phyloP scores from a whole-genome alignment of 2,113 vertebrate genomes.

The Caranx ignobilis region DNA sequence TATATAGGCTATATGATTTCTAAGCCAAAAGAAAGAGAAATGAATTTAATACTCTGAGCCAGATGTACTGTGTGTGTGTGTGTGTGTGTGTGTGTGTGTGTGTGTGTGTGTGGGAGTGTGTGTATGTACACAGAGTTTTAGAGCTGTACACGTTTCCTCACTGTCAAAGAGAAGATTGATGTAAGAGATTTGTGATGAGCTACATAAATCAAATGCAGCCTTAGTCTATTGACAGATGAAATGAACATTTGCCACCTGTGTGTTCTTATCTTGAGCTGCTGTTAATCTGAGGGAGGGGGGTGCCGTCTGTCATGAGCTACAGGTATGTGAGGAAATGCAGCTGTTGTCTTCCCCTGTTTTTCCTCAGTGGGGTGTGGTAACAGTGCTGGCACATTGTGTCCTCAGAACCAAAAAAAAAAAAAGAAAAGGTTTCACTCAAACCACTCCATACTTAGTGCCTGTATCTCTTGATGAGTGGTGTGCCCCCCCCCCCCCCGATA shows the following conservation, averaged over 20 bases:
- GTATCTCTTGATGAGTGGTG: conserved; percentile 26
- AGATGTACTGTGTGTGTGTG: not conserved
- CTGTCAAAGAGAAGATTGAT: conserved; percentile 23
- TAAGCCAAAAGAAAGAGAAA: not conserved
- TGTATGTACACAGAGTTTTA: not conserved
- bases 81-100: too few species aligned
- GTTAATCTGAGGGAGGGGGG: conserved; percentile 33
- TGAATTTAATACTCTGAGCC: not conserved
- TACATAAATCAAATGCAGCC: not conserved
- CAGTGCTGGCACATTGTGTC: conserved; percentile 44
- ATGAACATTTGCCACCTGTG: conserved; percentile 55
- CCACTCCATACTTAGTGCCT: conserved; percentile 26
- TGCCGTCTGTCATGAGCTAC: conserved; percentile 1
- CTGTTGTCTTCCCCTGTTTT: conserved; percentile 35
- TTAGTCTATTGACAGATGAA: conserved; percentile 38
- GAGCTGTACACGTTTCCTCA: conserved; percentile 2
- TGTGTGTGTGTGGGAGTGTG: too few species aligned
- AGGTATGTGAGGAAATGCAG: conserved; percentile 53
- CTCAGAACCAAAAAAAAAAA: conserved; percentile 14
- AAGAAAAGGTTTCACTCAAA: conserved; percentile 17
- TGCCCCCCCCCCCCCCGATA: conserved; percentile 25
- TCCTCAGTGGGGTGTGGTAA: conserved; percentile 22
- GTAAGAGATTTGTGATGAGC: conserved; percentile 22
- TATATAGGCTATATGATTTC: not conserved
- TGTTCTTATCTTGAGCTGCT: conserved; percentile 41